Conservation (phyloP, 2,888 invertebrate species). For the Furcula furcula region DNA sequence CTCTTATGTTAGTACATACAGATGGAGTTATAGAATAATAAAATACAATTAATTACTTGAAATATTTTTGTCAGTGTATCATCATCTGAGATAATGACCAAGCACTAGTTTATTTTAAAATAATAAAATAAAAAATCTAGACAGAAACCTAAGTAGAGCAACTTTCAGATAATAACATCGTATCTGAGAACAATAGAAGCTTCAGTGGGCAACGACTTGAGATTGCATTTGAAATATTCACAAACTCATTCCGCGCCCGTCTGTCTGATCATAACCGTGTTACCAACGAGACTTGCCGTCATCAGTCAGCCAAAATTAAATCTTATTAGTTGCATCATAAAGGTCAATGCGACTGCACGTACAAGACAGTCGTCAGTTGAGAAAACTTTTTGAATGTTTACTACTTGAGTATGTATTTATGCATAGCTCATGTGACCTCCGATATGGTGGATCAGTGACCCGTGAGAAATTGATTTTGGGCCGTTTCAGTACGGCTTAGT, state of each 20-base stretch:
- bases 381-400: slow-evolving; percentile 43
- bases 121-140: too few relatives aligned
- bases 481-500: slow-evolving; percentile 27
- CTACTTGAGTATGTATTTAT: slow-evolving; percentile 60
- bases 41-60: too few relatives aligned
- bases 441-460: slow-evolving; percentile 48
- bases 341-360: slow-evolving; percentile 7
- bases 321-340: slow-evolving; percentile 18
- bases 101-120: too few relatives aligned
- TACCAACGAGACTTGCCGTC: slow-evolving; percentile 27
- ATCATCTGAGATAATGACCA: too few relatives aligned
- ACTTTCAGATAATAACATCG: slow-evolving; percentile 18
- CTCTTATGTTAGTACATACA: too few relatives aligned
- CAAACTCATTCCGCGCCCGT: slow-evolving; percentile 72
- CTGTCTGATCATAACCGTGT: slow-evolving; percentile 63
- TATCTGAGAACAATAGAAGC: slow-evolving; percentile 66
- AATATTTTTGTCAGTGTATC: too few relatives aligned
- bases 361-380: slow-evolving; percentile 15
- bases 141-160: slow-evolving; percentile 47
- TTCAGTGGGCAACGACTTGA: slow-evolving; percentile 67
- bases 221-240: slow-evolving; percentile 80
- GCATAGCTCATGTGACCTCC: slow-evolving; percentile 56
- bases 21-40: too few relatives aligned
- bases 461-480: slow-evolving; percentile 58
- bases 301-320: slow-evolving; percentile 20